Conservation (phyloP, 2,797 vertebrate genomes). For the Aphelocoma californica region DNA sequence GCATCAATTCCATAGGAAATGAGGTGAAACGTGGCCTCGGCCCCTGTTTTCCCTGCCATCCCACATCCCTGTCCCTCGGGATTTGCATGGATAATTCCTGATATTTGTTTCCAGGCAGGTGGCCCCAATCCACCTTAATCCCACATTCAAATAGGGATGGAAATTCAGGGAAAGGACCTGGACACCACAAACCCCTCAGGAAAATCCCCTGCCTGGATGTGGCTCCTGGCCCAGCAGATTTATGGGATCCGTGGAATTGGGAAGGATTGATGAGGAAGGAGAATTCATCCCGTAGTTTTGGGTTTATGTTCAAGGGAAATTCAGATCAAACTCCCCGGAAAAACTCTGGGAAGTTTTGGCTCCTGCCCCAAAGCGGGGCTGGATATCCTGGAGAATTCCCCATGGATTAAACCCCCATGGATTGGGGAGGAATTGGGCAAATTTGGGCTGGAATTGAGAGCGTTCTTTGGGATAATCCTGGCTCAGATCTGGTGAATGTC, state of each 20-base stretch:
- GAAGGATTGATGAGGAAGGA: not conserved
- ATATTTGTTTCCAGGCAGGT: not conserved
- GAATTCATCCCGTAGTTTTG: not conserved
- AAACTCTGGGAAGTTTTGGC: not conserved
- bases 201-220: rapidly evolving
- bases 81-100: not conserved
- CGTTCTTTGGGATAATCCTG: not conserved
- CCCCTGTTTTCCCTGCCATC: not conserved
- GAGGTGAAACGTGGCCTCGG: not conserved
- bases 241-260: rapidly evolving
- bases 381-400: not conserved
- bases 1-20: not conserved
- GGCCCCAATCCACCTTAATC: not conserved
- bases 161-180: not conserved
- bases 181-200: not conserved
- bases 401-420: not conserved
- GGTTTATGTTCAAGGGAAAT: not conserved
- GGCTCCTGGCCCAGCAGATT: not conserved
- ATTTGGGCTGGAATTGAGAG: not conserved
- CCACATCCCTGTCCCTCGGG: not conserved
- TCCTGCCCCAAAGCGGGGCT: not conserved
- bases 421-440: not conserved
- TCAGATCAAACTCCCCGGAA: not conserved
- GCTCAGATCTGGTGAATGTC: not conserved
- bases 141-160: not conserved